Percentiles rank a stretch among this genome's conserved stretches.
phyloP scores from a whole-genome alignment of 2,797 vertebrate genomes.

The Halcyon badia region DNA sequence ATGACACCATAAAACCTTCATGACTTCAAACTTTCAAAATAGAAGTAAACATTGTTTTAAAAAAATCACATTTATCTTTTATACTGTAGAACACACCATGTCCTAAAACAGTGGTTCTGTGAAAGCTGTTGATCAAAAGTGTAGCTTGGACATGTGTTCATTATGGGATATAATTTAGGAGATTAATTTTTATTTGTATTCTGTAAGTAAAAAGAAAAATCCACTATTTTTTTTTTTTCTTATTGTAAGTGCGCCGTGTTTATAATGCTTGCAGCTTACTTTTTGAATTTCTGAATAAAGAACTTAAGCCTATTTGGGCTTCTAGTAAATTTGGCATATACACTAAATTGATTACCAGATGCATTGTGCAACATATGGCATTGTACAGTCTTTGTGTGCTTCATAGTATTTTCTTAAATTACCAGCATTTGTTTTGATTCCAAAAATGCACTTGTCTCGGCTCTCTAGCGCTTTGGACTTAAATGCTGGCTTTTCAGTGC shows the following conservation, averaged over 20 bases:
- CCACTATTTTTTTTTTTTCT: background rate
- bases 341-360: slow-evolving; percentile 37
- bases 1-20: background rate
- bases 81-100: background rate
- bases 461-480: slow-evolving; percentile 54
- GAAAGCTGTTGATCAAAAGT: slow-evolving; percentile 32
- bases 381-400: slow-evolving; percentile 53
- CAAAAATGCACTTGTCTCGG: slow-evolving; percentile 46
- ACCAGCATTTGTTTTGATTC: slow-evolving; percentile 63
- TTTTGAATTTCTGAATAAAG: slow-evolving; percentile 34
- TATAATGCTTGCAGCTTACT: slow-evolving; percentile 19
- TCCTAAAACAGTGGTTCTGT: slow-evolving; percentile 5
- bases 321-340: slow-evolving; percentile 22
- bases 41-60: slow-evolving; percentile 5
- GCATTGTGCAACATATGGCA: slow-evolving; percentile 57
- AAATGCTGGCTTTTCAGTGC: slow-evolving; percentile 55
- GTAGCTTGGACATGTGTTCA: slow-evolving; percentile 9
- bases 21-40: slow-evolving; percentile 25
- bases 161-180: slow-evolving; percentile 5
- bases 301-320: slow-evolving; percentile 19
- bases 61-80: slow-evolving; percentile 24
- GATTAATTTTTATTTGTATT: slow-evolving; percentile 35
- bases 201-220: slow-evolving; percentile 12
- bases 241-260: background rate
- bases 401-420: slow-evolving; percentile 69